Base-by-base conservation (phyloP, 2,888 invertebrate species). In the Cynaeus angustus region DNA sequence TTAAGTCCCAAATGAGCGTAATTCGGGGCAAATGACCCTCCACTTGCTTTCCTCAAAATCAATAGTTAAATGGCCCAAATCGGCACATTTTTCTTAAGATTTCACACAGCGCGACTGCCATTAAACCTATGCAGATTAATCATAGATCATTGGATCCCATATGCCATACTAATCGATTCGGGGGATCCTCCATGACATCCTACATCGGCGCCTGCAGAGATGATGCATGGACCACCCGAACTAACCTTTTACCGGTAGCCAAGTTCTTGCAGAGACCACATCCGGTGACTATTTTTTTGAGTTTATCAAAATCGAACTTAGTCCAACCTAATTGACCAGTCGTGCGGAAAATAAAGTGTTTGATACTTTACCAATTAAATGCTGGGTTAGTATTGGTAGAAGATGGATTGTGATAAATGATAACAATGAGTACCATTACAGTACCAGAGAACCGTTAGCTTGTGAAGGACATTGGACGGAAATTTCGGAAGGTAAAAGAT, bases 201-300 rank as follows among this genome's bases (percentile, higher is more conserved):
- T 77, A 79, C 77, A 78, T 74, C 74, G 77, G 71, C 76, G 75
- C 77, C 78, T 75, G 77, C 77, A 61, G 77, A 67, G 75, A 77
- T 79, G 79, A 79, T 78, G 75, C 77, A 78, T 77, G 75, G 78
- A 78, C 78, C 78, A 77, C 78, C 77, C 56, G 66, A 66, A 41
- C 52, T 43, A 37, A 50, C 58, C 48, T 50, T 58, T 53, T 55
- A 37, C 59, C 59, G 26, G 61, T 61, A 61, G 61, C 61, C 16
- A 50, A 12, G 21, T 58, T 58, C 58, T 58, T 43, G 12, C 10
- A 10, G 10, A 10, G 52, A 53, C 55, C 55, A 38, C 55, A 55
- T 55, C 38, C 38, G 55, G 38, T n/a, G 12, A 33, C 5, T 38
- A 21, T 30, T 53, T 53, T 37, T 53, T 53, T n/a, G 53, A 10